Percentiles rank a stretch among this genome's conserved stretches.
Evolutionary conservation across 2,797 vertebrate species (phyloP).

Genomic region (Bucorvus abyssinicus): DNA sequence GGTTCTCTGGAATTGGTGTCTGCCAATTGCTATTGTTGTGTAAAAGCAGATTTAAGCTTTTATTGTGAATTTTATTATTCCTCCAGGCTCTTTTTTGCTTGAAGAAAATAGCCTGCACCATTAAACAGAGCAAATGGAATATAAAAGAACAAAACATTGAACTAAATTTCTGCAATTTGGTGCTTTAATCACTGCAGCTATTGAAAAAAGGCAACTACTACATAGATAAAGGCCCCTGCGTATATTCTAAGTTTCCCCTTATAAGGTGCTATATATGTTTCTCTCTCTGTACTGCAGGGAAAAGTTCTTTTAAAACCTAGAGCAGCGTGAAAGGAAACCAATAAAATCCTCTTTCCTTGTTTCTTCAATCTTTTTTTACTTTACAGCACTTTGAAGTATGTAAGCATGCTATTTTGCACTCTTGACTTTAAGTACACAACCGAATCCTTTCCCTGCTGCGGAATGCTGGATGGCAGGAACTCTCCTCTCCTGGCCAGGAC

Average conservation of each 20-base stretch:
- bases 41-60: background rate
- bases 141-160: background rate
- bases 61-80: background rate
- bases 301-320: background rate
- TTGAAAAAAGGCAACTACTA: background rate
- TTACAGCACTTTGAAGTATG: background rate
- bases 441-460: background rate
- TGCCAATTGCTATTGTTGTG: background rate
- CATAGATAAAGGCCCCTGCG: no score
- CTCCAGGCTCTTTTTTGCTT: background rate
- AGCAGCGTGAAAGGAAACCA: background rate
- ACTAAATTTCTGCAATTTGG: background rate
- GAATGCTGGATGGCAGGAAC: background rate
- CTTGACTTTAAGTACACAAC: background rate
- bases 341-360: background rate
- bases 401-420: background rate
- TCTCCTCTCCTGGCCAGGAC: background rate
- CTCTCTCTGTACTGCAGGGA: background rate
- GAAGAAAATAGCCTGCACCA: background rate
- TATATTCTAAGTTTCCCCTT: background rate
- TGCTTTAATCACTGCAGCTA: background rate
- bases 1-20: background rate
- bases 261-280: background rate
- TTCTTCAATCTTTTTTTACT: background rate
- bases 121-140: background rate